These are phyloP conservation scores for Hirtodrosophila alboralis DNA, from an alignment of 2,888 invertebrate genomes.

Conservation along the genomic window DNA sequence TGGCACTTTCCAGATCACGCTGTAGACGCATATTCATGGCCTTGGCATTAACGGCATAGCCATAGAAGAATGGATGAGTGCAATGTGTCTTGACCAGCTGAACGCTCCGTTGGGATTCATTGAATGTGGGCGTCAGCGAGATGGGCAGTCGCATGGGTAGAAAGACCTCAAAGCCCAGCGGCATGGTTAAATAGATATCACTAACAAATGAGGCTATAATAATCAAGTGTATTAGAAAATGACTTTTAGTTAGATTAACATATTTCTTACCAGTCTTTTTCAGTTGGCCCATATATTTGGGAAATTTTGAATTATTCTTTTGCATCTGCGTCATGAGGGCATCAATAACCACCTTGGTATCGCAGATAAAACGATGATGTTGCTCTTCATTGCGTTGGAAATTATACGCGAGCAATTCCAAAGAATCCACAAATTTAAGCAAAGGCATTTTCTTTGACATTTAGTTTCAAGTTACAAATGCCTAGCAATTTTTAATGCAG, in stretches of 20 bases:
- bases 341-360: slow-evolving; percentile 4
- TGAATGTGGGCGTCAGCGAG: slow-evolving; percentile 20
- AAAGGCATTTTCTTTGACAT: slow-evolving; percentile 2
- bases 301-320: slow-evolving; percentile 16
- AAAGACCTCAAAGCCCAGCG: slow-evolving; percentile 48
- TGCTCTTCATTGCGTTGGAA: not conserved
- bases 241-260: too few species aligned
- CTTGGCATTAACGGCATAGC: slow-evolving; percentile 33
- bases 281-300: slow-evolving; percentile 8
- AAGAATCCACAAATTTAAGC: slow-evolving; percentile 24
- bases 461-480: not conserved
- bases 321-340: slow-evolving; percentile 1
- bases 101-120: slow-evolving; percentile 26
- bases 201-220: slow-evolving; percentile 34
- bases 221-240: too few species aligned
- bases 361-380: slow-evolving; percentile 31
- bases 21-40: slow-evolving; percentile 39
- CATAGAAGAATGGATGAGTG: slow-evolving; percentile 49
- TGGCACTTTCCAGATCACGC: slow-evolving; percentile 22
- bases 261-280: slow-evolving; percentile 30
- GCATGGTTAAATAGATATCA: slow-evolving; percentile 36
- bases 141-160: slow-evolving; percentile 46
- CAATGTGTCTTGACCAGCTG: slow-evolving; percentile 6
- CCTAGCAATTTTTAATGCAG: not conserved
- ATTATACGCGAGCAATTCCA: slow-evolving; percentile 17